Base-by-base conservation (phyloP, 1,140 invertebrate species). In the Apocrypta bakeri region DNA sequence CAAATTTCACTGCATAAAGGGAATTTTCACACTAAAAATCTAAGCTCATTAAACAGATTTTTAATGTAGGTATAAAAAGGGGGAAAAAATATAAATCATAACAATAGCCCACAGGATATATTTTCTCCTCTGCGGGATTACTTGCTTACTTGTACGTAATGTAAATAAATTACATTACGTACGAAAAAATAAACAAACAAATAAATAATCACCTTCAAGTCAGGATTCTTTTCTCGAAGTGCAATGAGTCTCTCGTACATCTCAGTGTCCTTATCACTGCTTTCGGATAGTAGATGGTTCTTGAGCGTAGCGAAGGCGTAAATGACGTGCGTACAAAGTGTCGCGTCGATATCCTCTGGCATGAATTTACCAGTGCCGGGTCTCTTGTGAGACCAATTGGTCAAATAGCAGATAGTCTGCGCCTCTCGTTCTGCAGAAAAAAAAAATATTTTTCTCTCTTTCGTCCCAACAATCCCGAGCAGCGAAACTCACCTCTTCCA, bases 311-410 rank as follows among this genome's bases (percentile, higher is more conserved):
- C 97, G 89, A 99, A 99, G 2, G 98, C 97, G 88, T 97, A 99
- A 31, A 99, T 96, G 24, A 99, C 92, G 90, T 99, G 98, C 0
- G 97, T 98, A 89, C 98, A 99, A 0, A 98, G 95, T 27, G 90
- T 94, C 0, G 97, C 92, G 88, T 98, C 96, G 14, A 99, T 95
- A 88, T 98, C 95, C 84, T 97, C 96, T 0, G 98, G 97, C 68
- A 94, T 94, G 90, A 98, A 99, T 90, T 96, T 96, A 9, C 97
- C 97, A 29, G 94, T 93, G 64, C 96, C 96, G 0, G 97, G 96
- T 69, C 98, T 93, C 89, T 98, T 98, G 82, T 96, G 94, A 0
- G 98, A 97, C 98, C 98, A 99, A 85, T 96, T 98, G 1, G 98
- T 98, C 89, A 97, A 94, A 88, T 99, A 99, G 90, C 98, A 99